phyloP scores from a whole-genome alignment of 2,888 invertebrate genomes.

The Erebia ligea region DNA sequence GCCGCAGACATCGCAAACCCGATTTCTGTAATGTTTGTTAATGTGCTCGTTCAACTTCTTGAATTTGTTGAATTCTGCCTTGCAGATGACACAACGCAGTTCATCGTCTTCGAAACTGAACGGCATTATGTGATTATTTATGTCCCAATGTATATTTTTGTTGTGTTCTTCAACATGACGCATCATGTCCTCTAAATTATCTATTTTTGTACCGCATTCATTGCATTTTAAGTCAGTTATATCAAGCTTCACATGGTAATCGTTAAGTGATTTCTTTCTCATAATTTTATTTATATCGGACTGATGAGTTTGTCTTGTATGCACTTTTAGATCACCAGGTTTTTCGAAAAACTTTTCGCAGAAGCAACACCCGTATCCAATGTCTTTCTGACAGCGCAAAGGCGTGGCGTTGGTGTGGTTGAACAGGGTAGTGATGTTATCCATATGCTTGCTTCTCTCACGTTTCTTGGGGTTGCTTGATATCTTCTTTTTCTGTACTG shows the following conservation, averaged over 20 bases:
- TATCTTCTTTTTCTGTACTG: background rate
- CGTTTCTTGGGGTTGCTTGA: background rate
- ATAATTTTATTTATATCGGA: constrained; percentile 29
- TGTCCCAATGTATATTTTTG: constrained; percentile 47
- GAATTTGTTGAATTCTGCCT: constrained; percentile 46
- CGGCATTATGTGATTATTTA: constrained; percentile 55
- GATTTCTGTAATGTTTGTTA: constrained; percentile 52
- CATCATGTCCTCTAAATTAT: constrained; percentile 47
- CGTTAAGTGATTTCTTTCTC: constrained; percentile 37
- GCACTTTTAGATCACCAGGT: constrained; percentile 46
- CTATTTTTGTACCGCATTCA: constrained; percentile 46
- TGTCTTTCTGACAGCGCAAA: constrained; percentile 43
- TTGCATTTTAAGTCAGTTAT: constrained; percentile 54
- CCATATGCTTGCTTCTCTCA: constrained; percentile 43
- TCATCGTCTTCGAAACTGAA: constrained; percentile 50
- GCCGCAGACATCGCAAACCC: constrained; percentile 51
- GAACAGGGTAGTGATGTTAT: constrained; percentile 46
- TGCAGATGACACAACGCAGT: constrained; percentile 48
- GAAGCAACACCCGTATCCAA: constrained; percentile 48
- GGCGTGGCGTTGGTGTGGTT: constrained; percentile 53
- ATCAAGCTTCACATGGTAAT: constrained; percentile 53
- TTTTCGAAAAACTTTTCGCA: constrained; percentile 43
- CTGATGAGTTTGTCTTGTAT: constrained; percentile 40
- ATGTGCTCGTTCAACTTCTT: constrained; percentile 53
- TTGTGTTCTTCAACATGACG: constrained; percentile 50